phyloP scores from a whole-genome alignment of 1,140 invertebrate species.

The Hycleus cichorii region DNA sequence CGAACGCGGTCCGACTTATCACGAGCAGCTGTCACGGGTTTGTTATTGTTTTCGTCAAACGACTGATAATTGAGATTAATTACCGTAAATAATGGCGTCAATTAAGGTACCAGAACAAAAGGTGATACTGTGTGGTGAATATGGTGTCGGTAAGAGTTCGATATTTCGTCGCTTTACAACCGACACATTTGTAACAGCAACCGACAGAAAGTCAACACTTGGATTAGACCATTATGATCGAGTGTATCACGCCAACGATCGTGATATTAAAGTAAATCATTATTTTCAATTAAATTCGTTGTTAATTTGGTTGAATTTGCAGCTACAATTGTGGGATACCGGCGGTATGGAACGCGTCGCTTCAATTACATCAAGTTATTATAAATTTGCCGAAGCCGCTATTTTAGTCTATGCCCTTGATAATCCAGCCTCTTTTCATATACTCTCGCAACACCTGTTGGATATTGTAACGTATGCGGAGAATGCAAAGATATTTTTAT shows the following conservation, averaged over 20 bases:
- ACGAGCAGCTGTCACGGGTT: too few species aligned
- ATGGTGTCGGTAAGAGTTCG: constrained; percentile 91
- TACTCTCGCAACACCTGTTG: constrained; percentile 81
- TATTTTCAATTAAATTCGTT: background rate
- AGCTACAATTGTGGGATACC: constrained; percentile 90
- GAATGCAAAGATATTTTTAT: constrained; percentile 88
- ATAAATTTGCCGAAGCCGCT: constrained; percentile 88
- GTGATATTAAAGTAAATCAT: constrained; percentile 65
- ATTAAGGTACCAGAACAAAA: constrained; percentile 82
- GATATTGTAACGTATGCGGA: constrained; percentile 89
- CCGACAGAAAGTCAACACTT: constrained; percentile 78
- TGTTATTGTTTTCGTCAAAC: too few species aligned
- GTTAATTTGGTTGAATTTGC: constrained; percentile 24
- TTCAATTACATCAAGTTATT: constrained; percentile 88
- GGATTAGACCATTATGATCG: constrained; percentile 87
- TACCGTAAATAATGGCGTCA: constrained; percentile 56
- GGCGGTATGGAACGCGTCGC: constrained; percentile 91
- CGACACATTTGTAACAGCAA: constrained; percentile 73
- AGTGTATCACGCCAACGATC: constrained; percentile 64
- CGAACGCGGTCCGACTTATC: too few species aligned
- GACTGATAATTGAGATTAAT: too few species aligned
- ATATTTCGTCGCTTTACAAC: constrained; percentile 85
- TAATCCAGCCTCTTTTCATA: constrained; percentile 84
- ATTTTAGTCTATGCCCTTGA: constrained; percentile 85
- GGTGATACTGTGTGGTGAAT: constrained; percentile 92